These are phyloP conservation scores for Yoshiicerus persimilis DNA, from an alignment of 1,140 invertebrate genomes.

Conservation along the genomic window DNA sequence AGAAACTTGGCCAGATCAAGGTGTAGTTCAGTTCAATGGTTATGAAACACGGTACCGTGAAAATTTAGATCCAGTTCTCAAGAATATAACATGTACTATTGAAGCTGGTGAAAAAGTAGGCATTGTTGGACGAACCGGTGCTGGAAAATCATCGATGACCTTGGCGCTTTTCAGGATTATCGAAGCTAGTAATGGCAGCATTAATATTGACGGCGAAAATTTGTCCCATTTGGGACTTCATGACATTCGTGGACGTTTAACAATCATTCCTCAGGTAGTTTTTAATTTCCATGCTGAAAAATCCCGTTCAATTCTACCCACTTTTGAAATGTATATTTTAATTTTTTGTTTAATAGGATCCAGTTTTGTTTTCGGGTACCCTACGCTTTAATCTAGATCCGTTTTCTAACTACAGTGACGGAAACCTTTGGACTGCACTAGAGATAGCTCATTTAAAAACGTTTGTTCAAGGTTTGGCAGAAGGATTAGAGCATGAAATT, in stretches of 20 bases:
- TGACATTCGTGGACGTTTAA: slow-evolving; percentile 55
- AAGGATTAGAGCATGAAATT: slow-evolving; percentile 44
- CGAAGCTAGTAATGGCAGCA: slow-evolving; percentile 52
- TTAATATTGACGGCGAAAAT: slow-evolving; percentile 55
- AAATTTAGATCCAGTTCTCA: slow-evolving; percentile 56
- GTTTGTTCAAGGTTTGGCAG: not conserved
- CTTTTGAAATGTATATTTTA: not conserved
- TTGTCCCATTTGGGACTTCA: slow-evolving; percentile 51
- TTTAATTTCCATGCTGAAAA: not conserved
- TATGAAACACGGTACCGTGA: slow-evolving; percentile 53
- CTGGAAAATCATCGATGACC: slow-evolving; percentile 36
- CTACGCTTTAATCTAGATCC: slow-evolving; percentile 82
- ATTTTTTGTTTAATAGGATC: not conserved
- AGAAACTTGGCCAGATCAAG: slow-evolving; percentile 50
- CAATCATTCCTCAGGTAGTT: slow-evolving; percentile 49
- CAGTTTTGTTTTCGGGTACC: slow-evolving; percentile 69
- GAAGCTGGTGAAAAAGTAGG: slow-evolving; percentile 54
- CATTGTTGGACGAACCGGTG: slow-evolving; percentile 54
- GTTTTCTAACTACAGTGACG: slow-evolving; percentile 74
- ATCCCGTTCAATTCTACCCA: not conserved
- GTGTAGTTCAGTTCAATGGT: slow-evolving; percentile 54
- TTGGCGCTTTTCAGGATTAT: slow-evolving; percentile 56
- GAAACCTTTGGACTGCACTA: slow-evolving; percentile 76
- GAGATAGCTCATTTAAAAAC: slow-evolving; percentile 60
- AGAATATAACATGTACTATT: slow-evolving; percentile 55